Evolutionary conservation across 2,888 invertebrate genomes (phyloP), one percentile per base, ranked within the genome.

Genomic region (Gymnosoma rotundatum): DNA sequence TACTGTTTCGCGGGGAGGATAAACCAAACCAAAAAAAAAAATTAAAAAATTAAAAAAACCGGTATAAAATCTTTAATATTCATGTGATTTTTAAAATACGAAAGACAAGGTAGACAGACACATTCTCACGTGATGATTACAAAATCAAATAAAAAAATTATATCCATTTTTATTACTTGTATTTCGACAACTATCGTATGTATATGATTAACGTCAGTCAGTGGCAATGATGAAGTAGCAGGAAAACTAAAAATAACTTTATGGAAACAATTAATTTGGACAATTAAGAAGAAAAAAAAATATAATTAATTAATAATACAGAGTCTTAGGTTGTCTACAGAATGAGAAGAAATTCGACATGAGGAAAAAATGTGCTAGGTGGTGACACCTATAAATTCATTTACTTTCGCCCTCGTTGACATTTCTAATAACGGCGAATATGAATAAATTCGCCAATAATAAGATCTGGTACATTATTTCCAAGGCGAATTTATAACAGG

Each of bases 121-220:
- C 42, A 58, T 36, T 42, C 64, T 79, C 78, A 78, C 78, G 72
- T 79, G 79, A 79, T 42, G 64, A 12, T 50, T 50, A n/a, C 36
- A 56, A 48, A 70, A 60, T 18, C 9, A 58, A 48, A 56, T 32
- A 70, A 58, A 32, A 16, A 58, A n/a, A n/a, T n/a, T n/a, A 60
- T 36, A 18, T 8, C 9, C 45, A 48, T 58, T n/a, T 5, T 48
- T 48, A 3, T 48, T 16, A 4, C 12, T 42, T 48, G 14, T 60
- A 60, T 60, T 18, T 8, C 38, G 21, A 48, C 16, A 16, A 48
- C 16, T n/a, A n/a, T n/a, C n/a, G n/a, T n/a, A 0, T 48, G 16
- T 48, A 5, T 48, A 48, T 48, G 45, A 8, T 14, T n/a, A 42
- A 20, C 38, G 38, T 38, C 58, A 36, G 32, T 32, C 32, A 32